phyloP scores from a whole-genome alignment of 2,113 vertebrate species.

The Marcusenius ussheri region DNA sequence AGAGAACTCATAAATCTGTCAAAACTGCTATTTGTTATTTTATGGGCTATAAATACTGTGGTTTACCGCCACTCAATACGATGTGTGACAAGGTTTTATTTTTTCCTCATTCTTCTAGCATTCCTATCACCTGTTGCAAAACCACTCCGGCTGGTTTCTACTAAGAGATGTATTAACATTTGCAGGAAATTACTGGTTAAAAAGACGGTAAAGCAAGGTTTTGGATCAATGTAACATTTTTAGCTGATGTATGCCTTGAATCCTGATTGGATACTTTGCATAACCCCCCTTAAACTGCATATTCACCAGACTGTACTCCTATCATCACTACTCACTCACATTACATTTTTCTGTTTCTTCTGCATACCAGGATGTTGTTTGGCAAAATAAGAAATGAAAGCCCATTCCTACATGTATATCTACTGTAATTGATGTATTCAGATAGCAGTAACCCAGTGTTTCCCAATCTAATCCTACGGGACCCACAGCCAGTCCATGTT shows the following conservation, averaged over 20 bases:
- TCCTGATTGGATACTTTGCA: not conserved
- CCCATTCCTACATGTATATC: not conserved
- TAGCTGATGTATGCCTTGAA: not conserved
- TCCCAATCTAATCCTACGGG: too few species aligned
- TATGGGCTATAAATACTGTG: not conserved
- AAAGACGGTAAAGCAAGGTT: not conserved
- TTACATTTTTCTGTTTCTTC: not conserved
- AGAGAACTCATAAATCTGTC: not conserved
- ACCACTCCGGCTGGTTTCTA: not conserved
- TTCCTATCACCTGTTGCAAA: not conserved
- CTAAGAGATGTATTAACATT: not conserved
- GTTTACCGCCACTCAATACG: not conserved
- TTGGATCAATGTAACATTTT: not conserved
- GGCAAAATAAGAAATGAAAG: not conserved
- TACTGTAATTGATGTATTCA: not conserved
- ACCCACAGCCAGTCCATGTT: too few species aligned
- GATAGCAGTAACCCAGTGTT: not conserved
- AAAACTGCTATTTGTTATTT: not conserved
- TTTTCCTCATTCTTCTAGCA: not conserved
- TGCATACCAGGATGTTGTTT: not conserved
- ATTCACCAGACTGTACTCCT: not conserved
- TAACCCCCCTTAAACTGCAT: not conserved
- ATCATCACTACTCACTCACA: not conserved
- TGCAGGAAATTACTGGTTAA: not conserved
- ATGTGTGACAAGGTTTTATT: not conserved